phyloP scores from a whole-genome alignment of 2,888 invertebrate genomes.

The Petrophora chlorosata region DNA sequence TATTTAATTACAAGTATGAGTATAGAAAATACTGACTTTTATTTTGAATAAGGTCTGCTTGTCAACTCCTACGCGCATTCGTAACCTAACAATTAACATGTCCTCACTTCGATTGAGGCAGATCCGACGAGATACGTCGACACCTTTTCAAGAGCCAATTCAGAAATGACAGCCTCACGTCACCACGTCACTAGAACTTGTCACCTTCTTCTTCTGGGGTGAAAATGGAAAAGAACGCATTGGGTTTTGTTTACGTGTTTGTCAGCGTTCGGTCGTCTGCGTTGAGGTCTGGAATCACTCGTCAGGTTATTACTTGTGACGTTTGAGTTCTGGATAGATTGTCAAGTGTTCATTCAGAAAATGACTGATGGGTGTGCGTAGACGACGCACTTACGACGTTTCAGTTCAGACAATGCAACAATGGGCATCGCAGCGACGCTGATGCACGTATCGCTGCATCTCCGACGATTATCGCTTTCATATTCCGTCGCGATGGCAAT shows the following conservation, averaged over 20 bases:
- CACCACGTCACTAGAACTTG: slow-evolving; percentile 64
- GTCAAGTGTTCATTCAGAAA: slow-evolving; percentile 70
- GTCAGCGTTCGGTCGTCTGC: slow-evolving; percentile 66
- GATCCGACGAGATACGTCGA: slow-evolving; percentile 70
- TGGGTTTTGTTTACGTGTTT: slow-evolving; percentile 45
- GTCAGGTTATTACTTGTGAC: slow-evolving; percentile 63
- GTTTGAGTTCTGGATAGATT: slow-evolving; percentile 67
- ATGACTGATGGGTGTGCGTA: slow-evolving; percentile 71
- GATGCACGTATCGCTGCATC: slow-evolving; percentile 74
- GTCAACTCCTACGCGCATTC: slow-evolving; percentile 51
- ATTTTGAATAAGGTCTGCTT: slow-evolving; percentile 23
- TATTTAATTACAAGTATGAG: not conserved
- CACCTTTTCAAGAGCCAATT: slow-evolving; percentile 72
- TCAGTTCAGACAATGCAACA: slow-evolving; percentile 55
- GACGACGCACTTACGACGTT: slow-evolving; percentile 62
- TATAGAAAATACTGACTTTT: too few relatives aligned
- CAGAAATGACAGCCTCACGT: slow-evolving; percentile 71
- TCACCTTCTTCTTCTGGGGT: slow-evolving; percentile 57
- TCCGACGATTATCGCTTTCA: slow-evolving; percentile 68
- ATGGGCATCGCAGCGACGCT: slow-evolving; percentile 76
- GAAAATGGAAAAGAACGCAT: slow-evolving; percentile 58
- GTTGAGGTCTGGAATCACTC: slow-evolving; percentile 68
- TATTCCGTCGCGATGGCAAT: slow-evolving; percentile 67
- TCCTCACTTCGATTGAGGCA: slow-evolving; percentile 59
- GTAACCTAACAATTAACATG: slow-evolving; percentile 74